Base-by-base conservation (phyloP, 2,888 invertebrate species). In the Penaeus monodon region DNA sequence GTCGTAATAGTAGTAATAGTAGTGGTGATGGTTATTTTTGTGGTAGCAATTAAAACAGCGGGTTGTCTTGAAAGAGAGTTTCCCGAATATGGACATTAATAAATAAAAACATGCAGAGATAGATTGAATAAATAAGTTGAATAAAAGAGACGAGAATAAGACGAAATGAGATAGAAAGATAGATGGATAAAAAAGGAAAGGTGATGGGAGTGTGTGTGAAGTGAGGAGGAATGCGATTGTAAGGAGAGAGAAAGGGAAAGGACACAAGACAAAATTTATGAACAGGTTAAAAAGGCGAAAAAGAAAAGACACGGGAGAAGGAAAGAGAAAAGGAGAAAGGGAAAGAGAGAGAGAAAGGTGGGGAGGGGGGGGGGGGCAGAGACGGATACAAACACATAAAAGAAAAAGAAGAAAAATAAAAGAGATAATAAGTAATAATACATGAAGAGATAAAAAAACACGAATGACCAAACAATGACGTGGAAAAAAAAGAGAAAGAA, bases 221-320 rank as follows among this genome's bases (percentile, higher is more conserved):
- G 22, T 17, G 49, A 64, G 29, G 44, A 38, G 27, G 10, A 29
- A 74, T 27, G 33, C 17, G 74, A 7, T 49, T n/a, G n/a, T n/a
- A 63, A 27, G 57, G 70, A 73, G 33, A 64, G 12, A 57, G 24
- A n/a, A n/a, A 20, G 10, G n/a, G 49, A 44, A 24, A 27, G 27
- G 24, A 2, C 44, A 10, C 17, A 44, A 57, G 29, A 29, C 27
- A 29, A 44, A 57, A 57, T 22, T 24, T 38, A 44, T 57, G 78
- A 57, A 63, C 49, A 63, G 63, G 78, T n/a, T 49, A 78, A 63
- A 57, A 33, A n/a, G 79, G 10, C 27, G 57, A 57, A 77, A 49
- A 77, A 44, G 57, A 63, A 38, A 17, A 22, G 38, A 24, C 24
- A 38, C n/a, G 44, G 22, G 38, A n/a, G 44, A 17, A 27, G 38